Base-by-base conservation (phyloP, 2,113 vertebrate species). In the Abramis brama region DNA sequence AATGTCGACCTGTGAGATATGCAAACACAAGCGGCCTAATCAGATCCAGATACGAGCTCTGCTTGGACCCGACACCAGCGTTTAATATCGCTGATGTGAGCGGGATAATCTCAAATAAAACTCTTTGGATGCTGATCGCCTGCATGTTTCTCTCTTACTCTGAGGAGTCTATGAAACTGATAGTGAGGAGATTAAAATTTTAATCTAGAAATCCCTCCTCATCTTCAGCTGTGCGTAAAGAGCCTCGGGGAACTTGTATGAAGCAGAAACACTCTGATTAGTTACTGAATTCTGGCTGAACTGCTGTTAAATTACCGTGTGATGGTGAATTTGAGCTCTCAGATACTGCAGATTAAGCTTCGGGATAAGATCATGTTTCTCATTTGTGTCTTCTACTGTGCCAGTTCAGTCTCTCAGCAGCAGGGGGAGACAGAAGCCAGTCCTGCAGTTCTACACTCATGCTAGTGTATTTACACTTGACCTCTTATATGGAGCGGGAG, bases 261-360 rank as follows among this genome's bases (percentile, higher is more conserved):
- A 66, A 81, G 43, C 25, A 33, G 62, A 82, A 47, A 23, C 17
- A 2, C 36, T 82, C 43, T 70, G 79, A 70, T 50, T 66, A 64
- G 36, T 19, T 30, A 15, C 75, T 77, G 75, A 77, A 77, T 77
- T 77, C 73, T 47, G 43, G 78, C 79, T 81, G 79, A 82, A 82
- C 43, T 70, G 45, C 27, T 52, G 79, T 81, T 81, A 70, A 82
- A 52, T 82, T 50, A 82, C 2, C 1, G 6, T 82, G 45, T 52
- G 45, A 82, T 70, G 80, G 36, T 55, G 45, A 82, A 70, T 70
- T 50, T 82, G 45, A 80, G 78, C 85, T 78, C 64, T 30, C 77
- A 62, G 84, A 86, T 86, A 82, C 73, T 36, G 50, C 62, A 87
- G 82, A 86, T 83, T 70, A 85, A 68, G 47, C 47, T 85, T 23